Evolutionary conservation across 2,888 invertebrate genomes (phyloP).

Genomic region (Priocnemis perturbator): DNA sequence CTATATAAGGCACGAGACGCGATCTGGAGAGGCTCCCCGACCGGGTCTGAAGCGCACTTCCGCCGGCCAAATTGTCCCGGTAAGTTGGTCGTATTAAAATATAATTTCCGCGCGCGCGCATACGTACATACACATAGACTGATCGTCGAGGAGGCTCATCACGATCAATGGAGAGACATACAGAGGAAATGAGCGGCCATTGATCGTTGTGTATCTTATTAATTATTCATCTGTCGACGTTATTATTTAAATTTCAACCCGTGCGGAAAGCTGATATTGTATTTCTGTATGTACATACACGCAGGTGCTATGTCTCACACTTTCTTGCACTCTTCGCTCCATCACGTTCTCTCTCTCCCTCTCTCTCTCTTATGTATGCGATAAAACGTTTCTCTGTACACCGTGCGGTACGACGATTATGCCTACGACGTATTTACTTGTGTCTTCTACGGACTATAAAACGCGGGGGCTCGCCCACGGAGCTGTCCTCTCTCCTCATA

Average conservation of each 20-base stretch:
- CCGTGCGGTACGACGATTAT: constrained; percentile 42
- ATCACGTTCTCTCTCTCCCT: constrained; percentile 15
- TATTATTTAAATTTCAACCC: too few species aligned
- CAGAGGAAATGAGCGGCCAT: too few species aligned
- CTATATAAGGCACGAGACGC: constrained; percentile 57
- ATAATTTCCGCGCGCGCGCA: constrained; percentile 48
- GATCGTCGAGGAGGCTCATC: too few species aligned
- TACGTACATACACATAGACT: too few species aligned
- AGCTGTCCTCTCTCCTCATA: constrained; percentile 3
- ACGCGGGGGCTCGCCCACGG: constrained; percentile 56
- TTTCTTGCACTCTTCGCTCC: neutral
- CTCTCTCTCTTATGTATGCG: constrained; percentile 28
- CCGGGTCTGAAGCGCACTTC: constrained; percentile 33
- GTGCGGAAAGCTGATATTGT: too few species aligned
- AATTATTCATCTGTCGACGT: too few species aligned
- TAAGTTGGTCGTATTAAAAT: constrained; percentile 61
- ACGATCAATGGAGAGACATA: too few species aligned
- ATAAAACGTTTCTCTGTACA: constrained; percentile 45
- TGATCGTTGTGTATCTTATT: too few species aligned
- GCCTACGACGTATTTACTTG: constrained; percentile 38
- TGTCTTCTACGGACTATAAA: constrained; percentile 28
- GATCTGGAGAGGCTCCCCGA: constrained; percentile 48
- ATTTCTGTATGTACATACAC: too few species aligned
- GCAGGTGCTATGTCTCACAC: too few species aligned
- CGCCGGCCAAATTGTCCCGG: constrained; percentile 43